Conservation (phyloP, 2,113 vertebrate genomes). For the Mesembrinibis cayennensis region DNA sequence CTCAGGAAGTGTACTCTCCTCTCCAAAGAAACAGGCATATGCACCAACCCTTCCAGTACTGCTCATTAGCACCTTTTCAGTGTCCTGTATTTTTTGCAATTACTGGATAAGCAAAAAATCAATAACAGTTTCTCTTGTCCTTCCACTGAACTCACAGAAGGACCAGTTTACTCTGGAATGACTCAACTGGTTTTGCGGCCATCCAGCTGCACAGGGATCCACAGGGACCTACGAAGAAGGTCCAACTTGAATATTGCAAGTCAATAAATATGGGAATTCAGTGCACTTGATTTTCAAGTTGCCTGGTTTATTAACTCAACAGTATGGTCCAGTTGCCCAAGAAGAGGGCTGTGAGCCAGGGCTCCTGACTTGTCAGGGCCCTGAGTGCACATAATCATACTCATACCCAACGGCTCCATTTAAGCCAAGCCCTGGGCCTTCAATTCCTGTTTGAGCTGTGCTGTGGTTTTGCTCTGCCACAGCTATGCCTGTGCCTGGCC, state of each 20-base stretch:
- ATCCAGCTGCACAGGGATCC: not conserved
- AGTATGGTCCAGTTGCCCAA: not conserved
- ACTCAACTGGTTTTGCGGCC: not conserved
- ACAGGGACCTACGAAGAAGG: not conserved
- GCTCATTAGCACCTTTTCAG: not conserved
- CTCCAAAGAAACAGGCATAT: not conserved
- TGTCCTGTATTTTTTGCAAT: not conserved
- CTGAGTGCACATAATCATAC: not conserved
- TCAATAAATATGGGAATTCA: not conserved
- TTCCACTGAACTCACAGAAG: not conserved
- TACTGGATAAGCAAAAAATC: not conserved
- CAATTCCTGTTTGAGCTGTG: not conserved
- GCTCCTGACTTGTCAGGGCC: not conserved
- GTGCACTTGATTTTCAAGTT: not conserved
- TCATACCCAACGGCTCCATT: fast-evolving
- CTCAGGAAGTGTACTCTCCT: not conserved
- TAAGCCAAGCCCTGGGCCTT: not conserved
- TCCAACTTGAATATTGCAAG: not conserved
- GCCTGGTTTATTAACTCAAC: not conserved
- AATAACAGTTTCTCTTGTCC: not conserved
- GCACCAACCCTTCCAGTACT: not conserved
- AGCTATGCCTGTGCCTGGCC: too few species aligned
- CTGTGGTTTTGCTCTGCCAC: not conserved
- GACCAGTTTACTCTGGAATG: not conserved
- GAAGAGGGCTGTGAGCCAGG: not conserved